Percentiles rank a stretch among this genome's conserved stretches.
These are phyloP conservation scores for Graptemys geographica DNA, from an alignment of 2,797 vertebrate genomes.

Conservation along the genomic window DNA sequence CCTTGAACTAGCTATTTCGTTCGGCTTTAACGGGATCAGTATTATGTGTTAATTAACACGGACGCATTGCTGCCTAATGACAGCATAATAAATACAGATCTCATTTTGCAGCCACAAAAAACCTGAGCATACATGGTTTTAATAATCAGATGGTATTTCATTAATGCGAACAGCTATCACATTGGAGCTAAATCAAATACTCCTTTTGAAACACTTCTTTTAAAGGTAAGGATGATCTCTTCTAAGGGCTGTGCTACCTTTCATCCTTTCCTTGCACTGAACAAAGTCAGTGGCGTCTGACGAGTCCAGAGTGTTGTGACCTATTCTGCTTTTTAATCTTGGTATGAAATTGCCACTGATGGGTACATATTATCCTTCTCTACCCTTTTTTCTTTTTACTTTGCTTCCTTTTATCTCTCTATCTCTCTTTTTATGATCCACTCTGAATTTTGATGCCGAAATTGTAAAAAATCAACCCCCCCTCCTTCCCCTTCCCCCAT, in stretches of 20 bases:
- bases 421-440: conserved; percentile 27
- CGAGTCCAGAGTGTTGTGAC: background rate
- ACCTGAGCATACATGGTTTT: conserved; percentile 31
- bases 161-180: conserved; percentile 60
- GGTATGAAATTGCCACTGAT: background rate
- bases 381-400: background rate
- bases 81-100: conserved; percentile 46
- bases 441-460: conserved; percentile 68
- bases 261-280: background rate
- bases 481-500: conserved; percentile 74
- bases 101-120: conserved; percentile 52
- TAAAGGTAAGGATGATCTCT: conserved; percentile 58
- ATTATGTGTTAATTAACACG: conserved; percentile 53
- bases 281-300: background rate
- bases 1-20: conserved; percentile 15
- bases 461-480: conserved; percentile 73
- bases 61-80: conserved; percentile 48
- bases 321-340: background rate
- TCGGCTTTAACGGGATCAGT: conserved; percentile 25
- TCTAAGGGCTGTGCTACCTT: background rate
- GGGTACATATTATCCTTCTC: background rate
- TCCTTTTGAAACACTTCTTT: conserved; percentile 50
- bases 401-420: background rate
- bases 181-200: conserved; percentile 46
- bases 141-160: conserved; percentile 62